Conservation (phyloP, 2,797 vertebrate species). For the Megaceryle alcyon region DNA sequence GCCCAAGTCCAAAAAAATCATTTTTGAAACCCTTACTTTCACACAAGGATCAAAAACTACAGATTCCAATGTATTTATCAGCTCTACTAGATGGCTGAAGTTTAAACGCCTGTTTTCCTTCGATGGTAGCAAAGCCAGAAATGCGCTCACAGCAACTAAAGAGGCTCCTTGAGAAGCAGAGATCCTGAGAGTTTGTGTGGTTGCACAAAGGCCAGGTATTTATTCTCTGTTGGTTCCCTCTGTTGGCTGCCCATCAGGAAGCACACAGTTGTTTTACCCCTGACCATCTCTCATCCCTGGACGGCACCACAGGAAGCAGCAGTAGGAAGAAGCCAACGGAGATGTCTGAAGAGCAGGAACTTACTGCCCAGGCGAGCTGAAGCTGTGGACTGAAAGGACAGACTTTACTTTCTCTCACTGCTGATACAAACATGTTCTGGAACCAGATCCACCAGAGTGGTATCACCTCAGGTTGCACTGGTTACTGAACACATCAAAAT, state of each 20-base stretch:
- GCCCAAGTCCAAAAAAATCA: not conserved
- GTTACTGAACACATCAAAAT: not conserved
- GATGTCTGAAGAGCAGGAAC: not conserved
- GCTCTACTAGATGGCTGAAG: not conserved
- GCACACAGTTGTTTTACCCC: not conserved
- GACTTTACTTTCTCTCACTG: not conserved
- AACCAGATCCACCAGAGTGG: not conserved
- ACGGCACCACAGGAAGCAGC: not conserved
- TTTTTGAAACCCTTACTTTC: not conserved
- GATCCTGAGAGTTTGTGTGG: not conserved
- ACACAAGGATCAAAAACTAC: not conserved
- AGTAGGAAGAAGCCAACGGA: not conserved
- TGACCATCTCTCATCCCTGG: not conserved
- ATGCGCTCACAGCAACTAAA: not conserved
- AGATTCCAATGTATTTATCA: not conserved
- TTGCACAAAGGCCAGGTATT: not conserved
- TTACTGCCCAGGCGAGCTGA: not conserved
- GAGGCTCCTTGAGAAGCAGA: not conserved
- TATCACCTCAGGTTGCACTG: not conserved
- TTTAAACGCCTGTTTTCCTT: not conserved
- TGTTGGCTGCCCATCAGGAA: not conserved
- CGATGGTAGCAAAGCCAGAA: not conserved
- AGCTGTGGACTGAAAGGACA: accelerated
- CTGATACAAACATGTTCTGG: not conserved
- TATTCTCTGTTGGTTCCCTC: not conserved